phyloP scores from a whole-genome alignment of 2,113 vertebrate genomes.

The Melierax canorus region DNA sequence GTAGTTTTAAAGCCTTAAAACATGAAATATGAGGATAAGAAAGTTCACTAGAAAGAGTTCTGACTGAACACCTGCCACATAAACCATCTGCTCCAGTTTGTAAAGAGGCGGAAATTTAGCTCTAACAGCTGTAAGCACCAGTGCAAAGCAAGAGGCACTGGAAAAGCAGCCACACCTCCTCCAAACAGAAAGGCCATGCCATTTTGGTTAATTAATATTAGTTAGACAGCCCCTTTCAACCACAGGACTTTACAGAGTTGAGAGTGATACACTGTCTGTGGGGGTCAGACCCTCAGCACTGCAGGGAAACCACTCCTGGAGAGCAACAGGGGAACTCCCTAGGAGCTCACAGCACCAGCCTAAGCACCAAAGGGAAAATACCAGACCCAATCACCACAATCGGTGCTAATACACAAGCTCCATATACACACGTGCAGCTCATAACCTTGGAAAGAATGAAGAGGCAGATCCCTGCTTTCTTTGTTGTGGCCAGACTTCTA shows the following conservation, averaged over 20 bases:
- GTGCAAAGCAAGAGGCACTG: neutral
- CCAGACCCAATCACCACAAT: neutral
- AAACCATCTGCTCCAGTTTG: neutral
- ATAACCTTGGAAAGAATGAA: neutral
- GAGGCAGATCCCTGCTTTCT: accelerated
- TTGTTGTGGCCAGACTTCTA: neutral
- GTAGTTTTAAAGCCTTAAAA: neutral
- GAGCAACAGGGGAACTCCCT: accelerated
- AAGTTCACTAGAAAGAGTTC: neutral
- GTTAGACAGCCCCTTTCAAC: neutral
- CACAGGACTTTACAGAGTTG: neutral
- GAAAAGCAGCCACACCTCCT: neutral
- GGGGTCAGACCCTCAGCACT: neutral
- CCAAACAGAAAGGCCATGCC: neutral
- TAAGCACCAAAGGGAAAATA: neutral
- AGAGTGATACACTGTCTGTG: accelerated
- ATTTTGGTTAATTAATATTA: neutral
- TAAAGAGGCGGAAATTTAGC: neutral
- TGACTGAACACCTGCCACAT: neutral
- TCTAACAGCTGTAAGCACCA: neutral
- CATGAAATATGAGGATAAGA: neutral
- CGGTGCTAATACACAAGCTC: neutral
- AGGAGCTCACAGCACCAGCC: neutral
- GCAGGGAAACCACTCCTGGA: too few species aligned
- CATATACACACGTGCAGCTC: neutral